Base-by-base conservation (phyloP, 2,113 vertebrate species). In the Tylochromis polylepis region DNA sequence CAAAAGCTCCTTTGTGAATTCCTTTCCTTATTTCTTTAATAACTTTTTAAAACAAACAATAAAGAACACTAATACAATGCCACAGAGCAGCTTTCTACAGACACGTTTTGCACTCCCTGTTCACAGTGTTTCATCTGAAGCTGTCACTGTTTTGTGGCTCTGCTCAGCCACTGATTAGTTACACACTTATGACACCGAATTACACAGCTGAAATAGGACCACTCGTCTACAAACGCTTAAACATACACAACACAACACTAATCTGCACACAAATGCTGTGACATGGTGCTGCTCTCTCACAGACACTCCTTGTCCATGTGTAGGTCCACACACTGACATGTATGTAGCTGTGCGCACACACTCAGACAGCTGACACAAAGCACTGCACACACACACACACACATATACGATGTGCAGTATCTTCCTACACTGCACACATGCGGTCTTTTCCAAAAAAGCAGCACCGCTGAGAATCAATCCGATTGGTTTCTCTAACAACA, bases 281-380 rank as follows among this genome's bases (percentile, higher is more conserved):
- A 31, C 62, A 87, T 4, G 36, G 24, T 60, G 70, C 60, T 38
- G n/a, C 72, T 83, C 49, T 43, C 29, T 72, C 27, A 62, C 29
- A n/a, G 58, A 75, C 49, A 27, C 58, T 51, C 77, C 31, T 53
- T 20, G 72, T 29, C 70, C 77, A 72, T 86, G 86, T 62, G 34
- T 57, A 85, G 88, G 89, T 91, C 85, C 85, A 87, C 51, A 65
- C 38, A 62, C 31, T 6, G 34, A 79, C 87, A 85, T 62, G 82
- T 78, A 79, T 86, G 84, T 55, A 67, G 24, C 57, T 58, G 9
- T 15, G 36, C 12, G 7, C 89, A 43, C 60, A 59, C 81, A 78
- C 41, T 58, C 16, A 81, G 60, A 79, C 43, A 95, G 36, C 96
- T 96, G 93, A 97, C 96, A 59, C 75, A 57, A 67, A 62, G 41